Conservation (phyloP, 1,140 invertebrate genomes). For the Elymnias hypermnestra region DNA sequence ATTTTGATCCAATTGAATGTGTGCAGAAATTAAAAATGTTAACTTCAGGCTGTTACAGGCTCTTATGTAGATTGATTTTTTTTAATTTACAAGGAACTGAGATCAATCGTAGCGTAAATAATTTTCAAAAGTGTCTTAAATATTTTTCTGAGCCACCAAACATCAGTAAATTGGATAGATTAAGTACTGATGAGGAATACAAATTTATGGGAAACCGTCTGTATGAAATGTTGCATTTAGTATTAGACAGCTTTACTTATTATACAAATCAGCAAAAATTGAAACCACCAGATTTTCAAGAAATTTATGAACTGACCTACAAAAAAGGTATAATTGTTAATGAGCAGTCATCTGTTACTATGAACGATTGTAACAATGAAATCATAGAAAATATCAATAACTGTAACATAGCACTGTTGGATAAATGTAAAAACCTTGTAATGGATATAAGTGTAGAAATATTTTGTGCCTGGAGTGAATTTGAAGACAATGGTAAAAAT, state of each 20-base stretch:
- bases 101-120: conserved; percentile 31
- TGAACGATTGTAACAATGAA: conserved; percentile 28
- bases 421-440: conserved; percentile 42
- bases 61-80: conserved; percentile 44
- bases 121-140: conserved; percentile 44
- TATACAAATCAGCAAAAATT: conserved; percentile 31
- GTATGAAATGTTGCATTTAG: conserved; percentile 28
- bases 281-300: conserved; percentile 23
- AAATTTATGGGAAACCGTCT: conserved; percentile 46
- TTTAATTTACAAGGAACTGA: conserved; percentile 34
- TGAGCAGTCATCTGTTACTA: conserved; percentile 13
- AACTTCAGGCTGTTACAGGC: conserved; percentile 36
- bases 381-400: conserved; percentile 41
- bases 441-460: conserved; percentile 61
- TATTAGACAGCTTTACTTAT: conserved; percentile 36
- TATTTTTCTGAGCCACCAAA: conserved; percentile 54
- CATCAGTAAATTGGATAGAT: conserved; percentile 30
- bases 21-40: conserved; percentile 38
- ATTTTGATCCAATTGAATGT: conserved; percentile 43
- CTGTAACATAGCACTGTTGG: conserved; percentile 38
- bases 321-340: conserved; percentile 26
- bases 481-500: conserved; percentile 45
- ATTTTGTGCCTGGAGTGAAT: conserved; percentile 69
- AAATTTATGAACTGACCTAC: conserved; percentile 46
- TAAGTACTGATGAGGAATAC: conserved; percentile 47